Evolutionary conservation across 2,113 vertebrate species (phyloP).

Genomic region (Rhineura floridana): DNA sequence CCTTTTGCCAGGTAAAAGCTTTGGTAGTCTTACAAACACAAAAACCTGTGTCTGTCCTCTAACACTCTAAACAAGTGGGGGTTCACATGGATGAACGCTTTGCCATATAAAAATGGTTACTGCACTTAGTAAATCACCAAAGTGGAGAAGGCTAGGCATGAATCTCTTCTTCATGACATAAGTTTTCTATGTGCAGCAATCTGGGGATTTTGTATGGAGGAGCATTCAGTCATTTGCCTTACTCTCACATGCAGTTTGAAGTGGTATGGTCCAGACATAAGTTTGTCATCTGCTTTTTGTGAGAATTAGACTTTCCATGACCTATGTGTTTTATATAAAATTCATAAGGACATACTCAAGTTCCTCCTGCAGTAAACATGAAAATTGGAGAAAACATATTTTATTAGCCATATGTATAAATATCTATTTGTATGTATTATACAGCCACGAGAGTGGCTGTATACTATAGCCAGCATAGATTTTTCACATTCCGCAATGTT

Average conservation of each 20-base stretch:
- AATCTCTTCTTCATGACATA: background rate
- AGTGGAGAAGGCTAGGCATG: background rate
- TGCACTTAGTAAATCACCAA: background rate
- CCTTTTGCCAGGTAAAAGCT: slow-evolving; percentile 14
- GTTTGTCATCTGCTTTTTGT: background rate
- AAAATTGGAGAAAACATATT: slow-evolving; percentile 20
- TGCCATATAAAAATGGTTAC: background rate
- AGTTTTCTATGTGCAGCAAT: background rate
- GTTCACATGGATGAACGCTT: background rate
- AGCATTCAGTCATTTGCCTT: too few relatives aligned
- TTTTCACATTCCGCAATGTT: too few relatives aligned
- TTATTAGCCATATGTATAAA: background rate
- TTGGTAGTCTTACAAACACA: background rate
- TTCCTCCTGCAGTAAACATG: slow-evolving; percentile 13
- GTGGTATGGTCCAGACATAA: background rate
- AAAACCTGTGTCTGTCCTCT: background rate
- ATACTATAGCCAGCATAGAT: too few relatives aligned
- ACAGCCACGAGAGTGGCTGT: too few relatives aligned
- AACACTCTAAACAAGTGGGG: background rate
- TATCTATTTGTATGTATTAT: background rate
- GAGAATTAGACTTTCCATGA: background rate
- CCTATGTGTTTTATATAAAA: slow-evolving; percentile 29
- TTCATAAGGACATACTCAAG: background rate
- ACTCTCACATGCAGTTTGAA: background rate
- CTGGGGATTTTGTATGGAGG: background rate